These are phyloP conservation scores for Neostethus bicornis DNA, from an alignment of 2,797 vertebrate species.

Conservation along the genomic window DNA sequence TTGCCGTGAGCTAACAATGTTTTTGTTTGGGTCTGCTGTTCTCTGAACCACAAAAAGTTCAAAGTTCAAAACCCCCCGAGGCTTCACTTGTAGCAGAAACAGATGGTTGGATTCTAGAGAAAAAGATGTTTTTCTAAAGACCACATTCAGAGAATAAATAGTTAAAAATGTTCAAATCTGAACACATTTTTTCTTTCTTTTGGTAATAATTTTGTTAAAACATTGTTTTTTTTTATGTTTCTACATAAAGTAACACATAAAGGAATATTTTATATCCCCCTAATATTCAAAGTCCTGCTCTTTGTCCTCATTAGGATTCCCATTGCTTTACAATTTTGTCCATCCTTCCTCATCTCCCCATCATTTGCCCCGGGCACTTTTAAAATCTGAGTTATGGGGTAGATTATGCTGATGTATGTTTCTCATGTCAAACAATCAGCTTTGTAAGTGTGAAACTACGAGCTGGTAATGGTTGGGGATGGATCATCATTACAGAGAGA, in stretches of 20 bases:
- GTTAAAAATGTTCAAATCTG: neutral
- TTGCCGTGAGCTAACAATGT: neutral
- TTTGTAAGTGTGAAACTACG: constrained; percentile 63
- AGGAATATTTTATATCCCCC: neutral
- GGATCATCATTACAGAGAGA: constrained; percentile 69
- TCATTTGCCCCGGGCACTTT: constrained; percentile 27
- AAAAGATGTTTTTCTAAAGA: neutral
- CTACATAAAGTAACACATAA: neutral
- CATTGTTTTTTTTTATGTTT: neutral
- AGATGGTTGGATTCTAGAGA: neutral
- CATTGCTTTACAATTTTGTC: neutral
- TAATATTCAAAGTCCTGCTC: neutral
- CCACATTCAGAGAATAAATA: neutral
- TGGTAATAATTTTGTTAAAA: neutral
- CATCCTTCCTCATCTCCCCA: neutral
- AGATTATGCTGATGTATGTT: constrained; percentile 69
- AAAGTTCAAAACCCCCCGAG: neutral
- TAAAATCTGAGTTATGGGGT: constrained; percentile 57
- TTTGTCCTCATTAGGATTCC: neutral
- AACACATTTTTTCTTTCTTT: neutral
- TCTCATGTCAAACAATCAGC: constrained; percentile 69
- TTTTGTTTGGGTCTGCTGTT: constrained; percentile 6
- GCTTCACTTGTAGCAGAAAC: neutral
- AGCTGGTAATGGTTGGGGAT: constrained; percentile 61
- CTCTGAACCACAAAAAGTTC: neutral